phyloP scores from a whole-genome alignment of 2,888 invertebrate species.

The Homarus gammarus region DNA sequence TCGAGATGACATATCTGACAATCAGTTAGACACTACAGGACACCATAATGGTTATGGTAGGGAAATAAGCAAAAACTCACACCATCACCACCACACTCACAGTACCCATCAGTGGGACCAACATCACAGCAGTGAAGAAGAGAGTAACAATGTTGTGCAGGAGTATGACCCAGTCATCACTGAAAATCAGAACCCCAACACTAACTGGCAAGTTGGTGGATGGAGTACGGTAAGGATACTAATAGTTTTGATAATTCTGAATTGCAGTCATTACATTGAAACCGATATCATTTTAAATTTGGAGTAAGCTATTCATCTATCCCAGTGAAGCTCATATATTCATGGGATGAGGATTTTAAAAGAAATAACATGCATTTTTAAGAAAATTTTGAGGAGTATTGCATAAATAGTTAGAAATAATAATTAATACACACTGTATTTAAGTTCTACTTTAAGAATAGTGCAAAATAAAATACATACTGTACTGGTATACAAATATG shows the following conservation, averaged over 20 bases:
- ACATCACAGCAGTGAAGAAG: conserved; percentile 61
- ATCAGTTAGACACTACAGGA: conserved; percentile 11
- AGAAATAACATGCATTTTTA: no score
- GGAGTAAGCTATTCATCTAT: neutral
- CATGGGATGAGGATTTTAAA: no score
- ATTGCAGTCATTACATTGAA: neutral
- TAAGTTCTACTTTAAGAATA: no score
- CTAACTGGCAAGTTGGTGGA: conserved; percentile 80
- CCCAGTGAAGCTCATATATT: neutral
- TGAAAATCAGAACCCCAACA: conserved; percentile 6
- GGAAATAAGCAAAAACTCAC: neutral
- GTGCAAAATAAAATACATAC: no score
- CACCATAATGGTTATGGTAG: neutral
- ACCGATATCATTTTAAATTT: conserved; percentile 1
- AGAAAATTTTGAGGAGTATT: no score
- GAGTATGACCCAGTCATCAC: conserved; percentile 30
- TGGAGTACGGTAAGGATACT: conserved; percentile 80
- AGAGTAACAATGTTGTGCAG: conserved; percentile 50
- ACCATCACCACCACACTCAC: conserved; percentile 5
- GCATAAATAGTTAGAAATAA: no score
- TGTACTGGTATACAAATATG: no score
- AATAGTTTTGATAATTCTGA: neutral
- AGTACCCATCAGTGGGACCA: conserved; percentile 38
- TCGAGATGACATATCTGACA: conserved; percentile 23
- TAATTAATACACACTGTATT: no score